These are phyloP conservation scores for Triplophysa yarkandensis DNA, from an alignment of 2,797 vertebrate genomes.

Conservation along the genomic window DNA sequence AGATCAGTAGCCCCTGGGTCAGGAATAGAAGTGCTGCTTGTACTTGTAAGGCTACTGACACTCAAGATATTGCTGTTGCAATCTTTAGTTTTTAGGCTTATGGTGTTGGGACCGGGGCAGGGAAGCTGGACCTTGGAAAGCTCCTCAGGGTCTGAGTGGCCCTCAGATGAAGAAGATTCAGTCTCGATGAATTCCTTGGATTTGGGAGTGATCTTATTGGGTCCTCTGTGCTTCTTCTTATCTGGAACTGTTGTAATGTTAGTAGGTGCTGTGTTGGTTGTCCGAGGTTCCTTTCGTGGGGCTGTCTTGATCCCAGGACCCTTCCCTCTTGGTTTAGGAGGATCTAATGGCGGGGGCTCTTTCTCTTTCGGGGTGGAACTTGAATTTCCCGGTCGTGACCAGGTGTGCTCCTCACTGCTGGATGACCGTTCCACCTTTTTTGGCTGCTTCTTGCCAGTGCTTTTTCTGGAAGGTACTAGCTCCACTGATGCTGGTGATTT, in stretches of 20 bases:
- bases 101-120: slow-evolving; percentile 64
- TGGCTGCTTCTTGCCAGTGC: slow-evolving; percentile 91
- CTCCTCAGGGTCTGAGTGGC: slow-evolving; percentile 91
- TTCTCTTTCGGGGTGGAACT: slow-evolving; percentile 89
- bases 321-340: slow-evolving; percentile 85
- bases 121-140: slow-evolving; percentile 78
- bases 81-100: slow-evolving; percentile 77
- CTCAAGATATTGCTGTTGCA: slow-evolving; percentile 78
- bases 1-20: slow-evolving; percentile 79
- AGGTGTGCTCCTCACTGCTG: slow-evolving; percentile 85
- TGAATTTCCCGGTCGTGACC: slow-evolving; percentile 82
- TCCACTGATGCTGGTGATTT: slow-evolving; percentile 85
- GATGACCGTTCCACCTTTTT: slow-evolving; percentile 87
- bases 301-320: slow-evolving; percentile 84
- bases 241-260: slow-evolving; percentile 71
- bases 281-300: slow-evolving; percentile 91
- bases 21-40: slow-evolving; percentile 79
- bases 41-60: slow-evolving; percentile 79
- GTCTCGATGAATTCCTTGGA: slow-evolving; percentile 96
- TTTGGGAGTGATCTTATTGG: slow-evolving; percentile 89
- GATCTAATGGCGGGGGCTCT: slow-evolving; percentile 82
- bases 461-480: slow-evolving; percentile 80
- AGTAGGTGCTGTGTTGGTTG: slow-evolving; percentile 61
- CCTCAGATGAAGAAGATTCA: slow-evolving; percentile 92
- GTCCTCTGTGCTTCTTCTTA: slow-evolving; percentile 91